Base-by-base conservation (phyloP, 2,888 invertebrate genomes). In the Loripinus fragilis region DNA sequence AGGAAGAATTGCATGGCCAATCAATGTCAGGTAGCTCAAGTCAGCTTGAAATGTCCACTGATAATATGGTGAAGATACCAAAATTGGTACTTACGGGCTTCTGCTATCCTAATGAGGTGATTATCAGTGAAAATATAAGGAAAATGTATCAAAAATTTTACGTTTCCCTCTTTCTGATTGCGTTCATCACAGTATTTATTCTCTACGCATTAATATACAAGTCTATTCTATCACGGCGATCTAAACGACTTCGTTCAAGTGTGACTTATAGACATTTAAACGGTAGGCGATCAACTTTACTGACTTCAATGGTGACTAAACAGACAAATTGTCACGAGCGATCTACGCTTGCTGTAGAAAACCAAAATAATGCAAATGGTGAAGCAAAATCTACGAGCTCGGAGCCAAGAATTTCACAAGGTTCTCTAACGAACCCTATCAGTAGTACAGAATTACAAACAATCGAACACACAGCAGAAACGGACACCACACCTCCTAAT, bases 201-300 rank as follows among this genome's bases (percentile, higher is more conserved):
- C 64, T 87, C 8, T 87, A 87, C 64, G 83, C 79, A 20, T 75
- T 86, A 7, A 83, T 87, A 67, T 86, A 83, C 69, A 78, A 78
- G 66, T 84, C 87, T 0, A 77, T 87, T 30, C 68, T 83, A 25
- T n/a, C 74, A 12, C 71, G 87, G 12, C 71, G 87, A 7, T 83
- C 83, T 0, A 78, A 74, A 45, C 78, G 78, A 52, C 35, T 81
- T 12, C 71, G 81, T 42, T 75, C 77, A n/a, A 76, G 76, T 8
- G 66, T 79, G 1, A 70, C 71, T 35, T 50, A 75, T 17, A 69
- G 79, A 42, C 66, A 71, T 45, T 45, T 66, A 0, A 76, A 50
- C 23, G 73, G 78, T 20, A 50, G 78, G 10, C 65, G 76, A 12
- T 74, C 78, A 3, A 77, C 78, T 0, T 28, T 80, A 1, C 52